phyloP scores from a whole-genome alignment of 2,797 vertebrate genomes.

The Rhabdophis nuchalis region DNA sequence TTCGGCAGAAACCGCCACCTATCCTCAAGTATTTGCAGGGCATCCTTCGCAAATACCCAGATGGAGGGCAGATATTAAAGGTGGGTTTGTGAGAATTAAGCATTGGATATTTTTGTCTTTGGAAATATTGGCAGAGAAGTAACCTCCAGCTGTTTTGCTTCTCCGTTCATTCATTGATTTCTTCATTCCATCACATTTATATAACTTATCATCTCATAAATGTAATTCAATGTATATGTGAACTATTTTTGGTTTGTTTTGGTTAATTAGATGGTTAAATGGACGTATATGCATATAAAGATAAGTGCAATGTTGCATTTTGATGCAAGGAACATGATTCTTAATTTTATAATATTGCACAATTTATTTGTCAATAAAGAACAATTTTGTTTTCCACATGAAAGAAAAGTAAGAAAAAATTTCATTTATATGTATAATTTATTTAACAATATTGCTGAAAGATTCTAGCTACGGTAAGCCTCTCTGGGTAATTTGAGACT shows the following conservation, averaged over 20 bases:
- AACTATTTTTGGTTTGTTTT: background rate
- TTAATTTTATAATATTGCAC: background rate
- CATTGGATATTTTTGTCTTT: background rate
- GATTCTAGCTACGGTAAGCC: background rate
- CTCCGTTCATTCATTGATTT: background rate
- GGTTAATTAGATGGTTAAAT: background rate
- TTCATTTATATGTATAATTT: background rate
- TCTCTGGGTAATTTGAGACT: background rate
- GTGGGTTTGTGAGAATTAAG: slow-evolving; percentile 50
- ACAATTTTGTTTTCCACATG: too few species aligned
- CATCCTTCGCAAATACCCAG: slow-evolving; percentile 82
- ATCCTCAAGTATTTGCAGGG: slow-evolving; percentile 83
- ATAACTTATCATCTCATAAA: background rate
- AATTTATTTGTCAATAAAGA: background rate
- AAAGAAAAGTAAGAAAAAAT: background rate
- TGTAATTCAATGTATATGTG: background rate
- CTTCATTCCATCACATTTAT: background rate
- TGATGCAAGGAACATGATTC: background rate
- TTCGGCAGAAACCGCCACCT: slow-evolving; percentile 76
- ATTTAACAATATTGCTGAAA: background rate
- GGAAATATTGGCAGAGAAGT: background rate
- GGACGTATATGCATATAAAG: background rate
- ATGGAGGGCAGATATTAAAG: slow-evolving; percentile 87
- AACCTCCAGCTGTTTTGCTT: background rate
- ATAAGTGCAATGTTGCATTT: background rate